These are phyloP conservation scores for Coptotermes formosanus DNA, from an alignment of 1,140 invertebrate species.

Conservation along the genomic window DNA sequence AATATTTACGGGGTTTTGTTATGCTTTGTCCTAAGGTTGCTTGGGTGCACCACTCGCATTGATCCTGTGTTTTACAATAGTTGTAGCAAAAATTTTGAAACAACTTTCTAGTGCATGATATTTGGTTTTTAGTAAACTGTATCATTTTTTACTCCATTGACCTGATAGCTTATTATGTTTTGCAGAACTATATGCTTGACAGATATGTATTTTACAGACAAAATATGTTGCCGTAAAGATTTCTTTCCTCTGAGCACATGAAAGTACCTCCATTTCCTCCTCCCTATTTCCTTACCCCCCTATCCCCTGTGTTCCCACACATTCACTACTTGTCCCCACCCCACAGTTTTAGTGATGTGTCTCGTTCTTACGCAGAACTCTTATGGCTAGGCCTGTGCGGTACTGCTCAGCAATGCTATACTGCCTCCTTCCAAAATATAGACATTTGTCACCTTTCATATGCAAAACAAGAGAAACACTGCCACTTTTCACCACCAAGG, in stretches of 20 bases:
- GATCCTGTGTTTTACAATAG: too few species aligned
- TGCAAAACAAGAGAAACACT: slow-evolving; percentile 32
- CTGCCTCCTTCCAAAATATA: slow-evolving; percentile 30
- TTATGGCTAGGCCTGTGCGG: neutral
- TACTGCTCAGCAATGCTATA: neutral
- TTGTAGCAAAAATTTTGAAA: too few species aligned
- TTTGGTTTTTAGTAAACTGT: neutral
- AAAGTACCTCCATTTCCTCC: slow-evolving; percentile 11
- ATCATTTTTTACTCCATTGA: neutral
- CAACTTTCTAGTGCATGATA: too few species aligned
- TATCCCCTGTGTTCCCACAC: neutral
- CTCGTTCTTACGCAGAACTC: neutral
- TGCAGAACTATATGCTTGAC: neutral
- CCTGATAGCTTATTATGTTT: neutral
- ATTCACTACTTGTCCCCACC: neutral
- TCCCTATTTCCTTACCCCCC: neutral
- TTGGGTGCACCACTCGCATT: too few species aligned
- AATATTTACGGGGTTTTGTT: too few species aligned
- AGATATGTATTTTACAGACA: neutral
- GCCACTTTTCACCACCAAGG: slow-evolving; percentile 34
- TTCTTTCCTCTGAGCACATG: neutral
- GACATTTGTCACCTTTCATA: slow-evolving; percentile 36
- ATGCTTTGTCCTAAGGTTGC: too few species aligned
- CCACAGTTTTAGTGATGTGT: neutral
- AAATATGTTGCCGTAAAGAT: neutral